These are phyloP conservation scores for Uropsilus gracilis DNA, from an alignment of 2,113 vertebrate genomes.

Conservation along the genomic window DNA sequence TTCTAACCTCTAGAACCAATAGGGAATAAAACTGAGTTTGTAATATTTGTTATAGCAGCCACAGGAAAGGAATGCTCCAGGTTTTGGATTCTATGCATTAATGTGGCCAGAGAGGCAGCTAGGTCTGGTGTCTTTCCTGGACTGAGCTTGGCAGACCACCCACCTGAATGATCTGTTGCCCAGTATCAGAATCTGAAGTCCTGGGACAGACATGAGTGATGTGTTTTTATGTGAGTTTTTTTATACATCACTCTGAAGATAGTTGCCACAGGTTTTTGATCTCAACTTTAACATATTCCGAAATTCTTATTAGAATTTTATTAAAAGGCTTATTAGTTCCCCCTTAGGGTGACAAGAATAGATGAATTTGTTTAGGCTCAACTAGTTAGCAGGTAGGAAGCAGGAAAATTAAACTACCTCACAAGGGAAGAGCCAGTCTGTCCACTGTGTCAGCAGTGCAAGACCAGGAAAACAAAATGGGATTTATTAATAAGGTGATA, in stretches of 20 bases:
- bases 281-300: neutral
- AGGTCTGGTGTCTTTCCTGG: neutral
- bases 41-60: neutral
- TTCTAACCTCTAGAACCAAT: neutral
- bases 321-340: neutral
- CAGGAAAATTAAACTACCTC: too few species aligned
- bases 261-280: too few species aligned
- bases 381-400: too few species aligned
- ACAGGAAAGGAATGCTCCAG: accelerated
- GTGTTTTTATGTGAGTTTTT: too few species aligned
- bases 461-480: too few species aligned
- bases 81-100: accelerated
- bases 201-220: neutral
- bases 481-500: too few species aligned
- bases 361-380: too few species aligned
- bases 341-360: neutral
- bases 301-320: too few species aligned
- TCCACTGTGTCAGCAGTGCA: too few species aligned
- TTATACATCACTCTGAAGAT: accelerated
- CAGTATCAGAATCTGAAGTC: neutral
- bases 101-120: neutral
- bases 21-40: neutral
- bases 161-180: too few species aligned
- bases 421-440: too few species aligned
- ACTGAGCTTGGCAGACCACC: neutral